Conservation (phyloP, 1,140 invertebrate species). For the Ephestia elutella region DNA sequence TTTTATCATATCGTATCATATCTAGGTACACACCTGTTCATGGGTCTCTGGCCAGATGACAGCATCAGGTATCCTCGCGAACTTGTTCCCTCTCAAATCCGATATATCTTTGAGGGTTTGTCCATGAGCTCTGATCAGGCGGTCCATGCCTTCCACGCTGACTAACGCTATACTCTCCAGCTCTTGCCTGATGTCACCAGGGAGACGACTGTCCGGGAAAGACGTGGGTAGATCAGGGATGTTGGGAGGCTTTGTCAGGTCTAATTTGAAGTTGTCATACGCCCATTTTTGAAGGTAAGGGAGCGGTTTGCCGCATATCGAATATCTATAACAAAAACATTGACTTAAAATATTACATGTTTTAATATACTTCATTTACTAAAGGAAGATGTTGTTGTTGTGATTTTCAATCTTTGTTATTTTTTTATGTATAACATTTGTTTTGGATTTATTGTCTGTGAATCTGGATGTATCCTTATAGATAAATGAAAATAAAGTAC, state of each 20-base stretch:
- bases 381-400: no score
- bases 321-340: slow-evolving; percentile 79
- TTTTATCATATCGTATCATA: no score
- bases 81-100: slow-evolving; percentile 80
- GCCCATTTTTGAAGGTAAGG: slow-evolving; percentile 91
- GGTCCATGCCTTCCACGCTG: slow-evolving; percentile 87
- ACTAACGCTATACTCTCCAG: slow-evolving; percentile 81
- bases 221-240: slow-evolving; percentile 71
- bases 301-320: slow-evolving; percentile 84
- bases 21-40: slow-evolving; percentile 83
- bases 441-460: no score
- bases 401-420: no score
- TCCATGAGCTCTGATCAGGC: slow-evolving; percentile 94
- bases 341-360: no score
- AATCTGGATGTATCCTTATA: no score
- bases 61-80: slow-evolving; percentile 92
- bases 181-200: slow-evolving; percentile 62
- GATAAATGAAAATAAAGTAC: no score
- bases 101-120: slow-evolving; percentile 95
- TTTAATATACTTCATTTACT: no score
- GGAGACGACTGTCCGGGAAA: slow-evolving; percentile 67
- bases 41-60: slow-evolving; percentile 94
- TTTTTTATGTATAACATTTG: no score
- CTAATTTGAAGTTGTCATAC: slow-evolving; percentile 79
- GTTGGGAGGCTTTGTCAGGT: slow-evolving; percentile 46